Conservation (phyloP, 2,113 vertebrate genomes). For the Dermatemys mawii region DNA sequence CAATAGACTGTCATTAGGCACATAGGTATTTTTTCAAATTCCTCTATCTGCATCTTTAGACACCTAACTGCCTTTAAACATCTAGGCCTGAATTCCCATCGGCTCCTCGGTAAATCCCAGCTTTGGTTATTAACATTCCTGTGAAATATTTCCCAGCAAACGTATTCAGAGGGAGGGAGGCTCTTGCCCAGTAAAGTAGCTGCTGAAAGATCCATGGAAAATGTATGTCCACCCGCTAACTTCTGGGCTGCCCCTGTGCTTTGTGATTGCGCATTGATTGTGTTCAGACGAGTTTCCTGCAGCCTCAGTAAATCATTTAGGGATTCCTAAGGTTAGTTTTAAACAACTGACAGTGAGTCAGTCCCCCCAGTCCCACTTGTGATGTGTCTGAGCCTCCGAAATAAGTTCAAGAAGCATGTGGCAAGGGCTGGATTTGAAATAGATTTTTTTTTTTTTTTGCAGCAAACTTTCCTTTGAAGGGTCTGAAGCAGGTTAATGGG, state of each 20-base stretch:
- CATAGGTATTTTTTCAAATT: not conserved
- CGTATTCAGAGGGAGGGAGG: not conserved
- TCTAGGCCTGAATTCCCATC: not conserved
- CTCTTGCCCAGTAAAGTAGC: constrained; percentile 7
- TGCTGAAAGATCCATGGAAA: constrained; percentile 38
- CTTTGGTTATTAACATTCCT: not conserved
- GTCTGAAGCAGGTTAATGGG: not conserved
- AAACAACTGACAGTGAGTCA: constrained; percentile 34
- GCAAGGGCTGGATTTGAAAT: not conserved
- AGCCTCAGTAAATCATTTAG: constrained; percentile 37
- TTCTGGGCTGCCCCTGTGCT: constrained; percentile 24
- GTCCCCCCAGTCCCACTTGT: not conserved
- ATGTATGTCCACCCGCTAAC: constrained; percentile 14
- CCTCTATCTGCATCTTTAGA: not conserved
- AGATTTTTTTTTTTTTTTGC: no score
- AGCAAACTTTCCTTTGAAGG: not conserved
- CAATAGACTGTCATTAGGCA: not conserved
- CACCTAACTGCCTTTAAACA: not conserved
- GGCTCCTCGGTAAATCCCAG: not conserved
- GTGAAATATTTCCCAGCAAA: not conserved
- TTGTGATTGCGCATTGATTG: constrained; percentile 68
- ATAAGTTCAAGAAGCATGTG: fast-evolving
- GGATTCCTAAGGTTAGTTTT: constrained; percentile 62
- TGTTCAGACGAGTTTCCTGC: constrained; percentile 62
- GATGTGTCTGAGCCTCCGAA: not conserved